A percentile compares a stretch with the other conserved stretches of the same genome.
phyloP scores from a whole-genome alignment of 2,797 vertebrate genomes.

The Phoebastria nigripes region DNA sequence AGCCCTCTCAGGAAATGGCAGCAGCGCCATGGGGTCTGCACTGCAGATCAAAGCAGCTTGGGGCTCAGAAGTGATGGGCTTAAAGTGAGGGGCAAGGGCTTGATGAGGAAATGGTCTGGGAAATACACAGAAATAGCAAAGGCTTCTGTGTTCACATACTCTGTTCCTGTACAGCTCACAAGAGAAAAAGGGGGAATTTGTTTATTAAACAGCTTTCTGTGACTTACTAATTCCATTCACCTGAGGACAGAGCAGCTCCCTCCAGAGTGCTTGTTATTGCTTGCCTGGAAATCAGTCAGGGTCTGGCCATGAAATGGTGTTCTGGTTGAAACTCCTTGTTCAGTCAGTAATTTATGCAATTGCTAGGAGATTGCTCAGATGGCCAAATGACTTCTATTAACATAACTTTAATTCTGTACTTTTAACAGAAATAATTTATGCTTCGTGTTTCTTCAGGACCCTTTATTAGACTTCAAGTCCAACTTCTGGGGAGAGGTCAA shows the following conservation, averaged over 20 bases:
- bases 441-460: neutral
- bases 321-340: slow-evolving; percentile 19
- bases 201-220: slow-evolving; percentile 25
- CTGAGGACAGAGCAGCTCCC: neutral
- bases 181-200: neutral
- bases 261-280: neutral
- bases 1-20: neutral
- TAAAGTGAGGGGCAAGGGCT: neutral
- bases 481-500: neutral
- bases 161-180: neutral
- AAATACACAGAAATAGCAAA: neutral
- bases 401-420: slow-evolving; percentile 20
- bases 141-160: neutral
- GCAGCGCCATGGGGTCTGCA: neutral
- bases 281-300: slow-evolving; percentile 5
- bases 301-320: neutral
- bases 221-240: neutral
- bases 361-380: slow-evolving; percentile 4
- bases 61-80: neutral
- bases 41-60: neutral
- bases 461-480: neutral
- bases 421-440: slow-evolving; percentile 4
- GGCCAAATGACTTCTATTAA: slow-evolving; percentile 36
- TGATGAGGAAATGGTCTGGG: neutral
- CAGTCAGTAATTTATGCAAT: slow-evolving; percentile 30